Evolutionary conservation across 2,797 vertebrate genomes (phyloP).

Genomic region (Threskiornis aethiopicus): DNA sequence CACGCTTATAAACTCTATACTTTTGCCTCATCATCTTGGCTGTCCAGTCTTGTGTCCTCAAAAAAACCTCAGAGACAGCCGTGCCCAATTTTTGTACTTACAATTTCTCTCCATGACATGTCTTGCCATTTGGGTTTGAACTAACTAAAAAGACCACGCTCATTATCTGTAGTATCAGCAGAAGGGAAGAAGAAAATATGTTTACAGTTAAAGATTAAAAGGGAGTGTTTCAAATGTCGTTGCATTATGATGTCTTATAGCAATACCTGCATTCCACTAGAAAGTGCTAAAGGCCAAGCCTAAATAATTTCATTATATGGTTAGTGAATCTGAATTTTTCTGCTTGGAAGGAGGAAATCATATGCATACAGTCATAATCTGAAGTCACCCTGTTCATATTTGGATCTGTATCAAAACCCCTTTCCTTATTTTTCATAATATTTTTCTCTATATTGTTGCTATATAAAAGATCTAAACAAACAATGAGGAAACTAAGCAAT

Average conservation of each 20-base stretch:
- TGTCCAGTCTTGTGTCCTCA: neutral
- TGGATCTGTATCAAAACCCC: neutral
- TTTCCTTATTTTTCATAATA: neutral
- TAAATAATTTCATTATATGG: neutral
- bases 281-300: neutral
- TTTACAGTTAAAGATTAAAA: neutral
- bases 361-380: neutral
- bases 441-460: constrained; percentile 19
- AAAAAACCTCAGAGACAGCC: neutral
- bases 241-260: neutral
- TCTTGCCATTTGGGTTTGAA: neutral
- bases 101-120: neutral
- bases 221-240: neutral
- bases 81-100: neutral
- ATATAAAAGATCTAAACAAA: constrained; percentile 38
- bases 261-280: neutral
- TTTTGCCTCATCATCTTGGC: neutral
- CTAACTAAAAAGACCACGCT: neutral
- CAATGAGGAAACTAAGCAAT: constrained; percentile 29
- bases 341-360: neutral
- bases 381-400: neutral
- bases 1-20: neutral
- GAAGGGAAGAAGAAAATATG: neutral
- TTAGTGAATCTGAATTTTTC: neutral
- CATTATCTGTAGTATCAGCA: neutral